A percentile compares a stretch with the other conserved stretches of the same genome.
Evolutionary conservation across 2,113 vertebrate genomes (phyloP).

Genomic region (Passer montanus): DNA sequence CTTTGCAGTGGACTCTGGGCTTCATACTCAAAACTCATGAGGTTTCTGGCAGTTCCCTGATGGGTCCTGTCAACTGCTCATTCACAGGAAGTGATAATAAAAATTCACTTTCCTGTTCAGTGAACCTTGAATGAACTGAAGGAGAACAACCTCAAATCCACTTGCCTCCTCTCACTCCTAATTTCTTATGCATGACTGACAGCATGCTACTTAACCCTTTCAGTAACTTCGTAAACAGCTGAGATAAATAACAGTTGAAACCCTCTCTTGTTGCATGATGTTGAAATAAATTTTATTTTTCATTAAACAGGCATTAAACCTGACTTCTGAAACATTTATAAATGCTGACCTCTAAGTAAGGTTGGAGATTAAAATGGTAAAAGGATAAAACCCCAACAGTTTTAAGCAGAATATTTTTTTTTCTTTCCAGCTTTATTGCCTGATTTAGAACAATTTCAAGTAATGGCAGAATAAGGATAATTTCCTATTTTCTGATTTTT

Average conservation of each 20-base stretch:
- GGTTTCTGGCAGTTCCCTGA: slow-evolving; percentile 63
- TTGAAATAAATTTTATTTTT: background rate
- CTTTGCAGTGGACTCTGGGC: slow-evolving; percentile 38
- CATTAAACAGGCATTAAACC: background rate
- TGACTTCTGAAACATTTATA: background rate
- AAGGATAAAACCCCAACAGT: background rate
- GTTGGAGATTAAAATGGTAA: background rate
- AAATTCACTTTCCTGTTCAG: slow-evolving; percentile 64
- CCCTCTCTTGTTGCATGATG: background rate
- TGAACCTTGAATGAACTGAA: slow-evolving; percentile 65
- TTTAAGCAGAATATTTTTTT: background rate
- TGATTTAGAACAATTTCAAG: background rate
- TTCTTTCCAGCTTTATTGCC: background rate
- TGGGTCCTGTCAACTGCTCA: slow-evolving; percentile 62
- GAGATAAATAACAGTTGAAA: background rate
- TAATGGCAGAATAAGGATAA: background rate
- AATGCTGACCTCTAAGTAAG: background rate
- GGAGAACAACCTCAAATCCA: slow-evolving; percentile 40
- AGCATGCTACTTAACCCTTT: slow-evolving; percentile 18
- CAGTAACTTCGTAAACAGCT: background rate
- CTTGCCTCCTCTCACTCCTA: slow-evolving; percentile 36
- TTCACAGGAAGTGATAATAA: slow-evolving; percentile 68
- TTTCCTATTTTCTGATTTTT: background rate
- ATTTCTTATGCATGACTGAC: slow-evolving; percentile 51
- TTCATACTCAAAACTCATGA: slow-evolving; percentile 55